phyloP scores from a whole-genome alignment of 2,888 invertebrate genomes.

The Holacanthella duospinosa region DNA sequence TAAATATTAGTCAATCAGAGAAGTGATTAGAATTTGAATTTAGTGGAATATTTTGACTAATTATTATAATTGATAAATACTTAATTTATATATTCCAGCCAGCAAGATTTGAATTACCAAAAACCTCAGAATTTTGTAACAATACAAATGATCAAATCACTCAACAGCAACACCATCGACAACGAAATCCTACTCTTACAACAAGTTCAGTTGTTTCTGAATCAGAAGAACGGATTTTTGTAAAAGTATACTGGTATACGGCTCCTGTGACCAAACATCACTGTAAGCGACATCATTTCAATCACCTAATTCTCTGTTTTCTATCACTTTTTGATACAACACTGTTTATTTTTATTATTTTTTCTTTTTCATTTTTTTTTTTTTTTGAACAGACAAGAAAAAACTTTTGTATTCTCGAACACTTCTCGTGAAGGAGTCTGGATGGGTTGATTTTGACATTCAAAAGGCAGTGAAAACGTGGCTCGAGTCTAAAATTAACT shows the following conservation, averaged over 20 bases:
- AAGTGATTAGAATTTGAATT: neutral
- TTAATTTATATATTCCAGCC: slow-evolving; percentile 12
- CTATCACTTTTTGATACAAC: no score
- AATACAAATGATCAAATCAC: slow-evolving; percentile 19
- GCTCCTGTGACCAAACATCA: slow-evolving; percentile 48
- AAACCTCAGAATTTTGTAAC: slow-evolving; percentile 28
- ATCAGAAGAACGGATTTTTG: slow-evolving; percentile 48
- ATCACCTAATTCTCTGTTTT: no score
- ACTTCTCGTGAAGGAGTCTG: slow-evolving; percentile 41
- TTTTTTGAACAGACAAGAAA: slow-evolving; percentile 43
- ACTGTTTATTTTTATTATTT: no score
- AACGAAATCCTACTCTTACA: neutral
- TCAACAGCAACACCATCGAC: neutral
- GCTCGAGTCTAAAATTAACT: slow-evolving; percentile 42
- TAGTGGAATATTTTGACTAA: neutral
- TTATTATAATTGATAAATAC: neutral
- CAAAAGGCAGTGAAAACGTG: slow-evolving; percentile 45
- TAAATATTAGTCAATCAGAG: neutral
- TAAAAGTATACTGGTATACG: slow-evolving; percentile 52
- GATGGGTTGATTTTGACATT: slow-evolving; percentile 47
- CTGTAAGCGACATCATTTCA: slow-evolving; percentile 42
- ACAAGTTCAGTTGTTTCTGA: neutral
- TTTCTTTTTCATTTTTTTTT: neutral
- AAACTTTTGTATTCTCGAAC: slow-evolving; percentile 47
- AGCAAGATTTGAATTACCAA: slow-evolving; percentile 12